A percentile compares a stretch with the other conserved stretches of the same genome.
phyloP scores from a whole-genome alignment of 2,113 vertebrate genomes.

The Candoia aspera region DNA sequence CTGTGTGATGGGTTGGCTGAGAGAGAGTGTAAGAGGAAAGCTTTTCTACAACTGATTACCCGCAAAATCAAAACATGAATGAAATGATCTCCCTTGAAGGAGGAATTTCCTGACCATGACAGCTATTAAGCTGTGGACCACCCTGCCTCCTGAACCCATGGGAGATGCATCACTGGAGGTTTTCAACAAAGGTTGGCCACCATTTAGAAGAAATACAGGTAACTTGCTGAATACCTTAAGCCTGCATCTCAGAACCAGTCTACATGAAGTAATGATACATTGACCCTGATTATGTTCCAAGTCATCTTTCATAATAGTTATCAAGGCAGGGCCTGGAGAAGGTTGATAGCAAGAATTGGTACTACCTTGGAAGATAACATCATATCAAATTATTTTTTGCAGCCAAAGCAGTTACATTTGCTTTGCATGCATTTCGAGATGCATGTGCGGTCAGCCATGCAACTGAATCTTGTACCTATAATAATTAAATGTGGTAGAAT shows the following conservation, averaged over 20 bases:
- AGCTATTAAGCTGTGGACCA: too few species aligned
- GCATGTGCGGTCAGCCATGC: neutral
- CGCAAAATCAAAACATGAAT: neutral
- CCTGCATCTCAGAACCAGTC: neutral
- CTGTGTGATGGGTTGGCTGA: too few species aligned
- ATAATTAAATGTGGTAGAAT: neutral
- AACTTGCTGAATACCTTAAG: neutral
- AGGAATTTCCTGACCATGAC: too few species aligned
- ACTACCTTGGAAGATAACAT: constrained; percentile 16
- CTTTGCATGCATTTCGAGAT: neutral
- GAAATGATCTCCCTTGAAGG: too few species aligned
- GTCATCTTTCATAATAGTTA: neutral
- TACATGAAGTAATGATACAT: neutral
- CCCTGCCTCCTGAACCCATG: too few species aligned
- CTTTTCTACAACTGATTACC: neutral
- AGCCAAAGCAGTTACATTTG: neutral
- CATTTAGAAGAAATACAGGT: neutral
- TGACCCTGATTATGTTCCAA: accelerated
- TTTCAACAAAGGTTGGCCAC: neutral
- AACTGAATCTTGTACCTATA: neutral
- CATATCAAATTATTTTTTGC: neutral
- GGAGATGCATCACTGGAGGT: too few species aligned
- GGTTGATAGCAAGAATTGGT: neutral
- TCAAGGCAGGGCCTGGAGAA: neutral
- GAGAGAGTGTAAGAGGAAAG: too few species aligned